Percentiles rank a stretch among this genome's conserved stretches.
These are phyloP conservation scores for Callorhinus ursinus DNA, from an alignment of 2,113 vertebrate genomes.

Conservation along the genomic window DNA sequence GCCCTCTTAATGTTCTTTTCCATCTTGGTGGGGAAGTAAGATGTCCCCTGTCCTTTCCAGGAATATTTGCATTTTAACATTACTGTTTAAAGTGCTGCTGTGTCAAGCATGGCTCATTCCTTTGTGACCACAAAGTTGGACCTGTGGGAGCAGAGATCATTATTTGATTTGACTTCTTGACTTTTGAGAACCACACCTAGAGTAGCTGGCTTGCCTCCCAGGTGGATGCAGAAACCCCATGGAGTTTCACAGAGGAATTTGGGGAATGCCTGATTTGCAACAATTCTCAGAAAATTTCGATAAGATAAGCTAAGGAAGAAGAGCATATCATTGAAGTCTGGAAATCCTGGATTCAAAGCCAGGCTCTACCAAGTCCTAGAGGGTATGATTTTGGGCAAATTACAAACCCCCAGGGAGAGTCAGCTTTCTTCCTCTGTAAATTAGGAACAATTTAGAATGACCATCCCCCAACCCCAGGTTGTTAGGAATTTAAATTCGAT, in stretches of 20 bases:
- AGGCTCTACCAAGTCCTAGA: background rate
- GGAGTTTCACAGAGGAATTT: background rate
- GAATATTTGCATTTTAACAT: background rate
- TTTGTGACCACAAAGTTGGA: background rate
- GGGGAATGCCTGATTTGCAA: background rate
- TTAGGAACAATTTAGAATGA: background rate
- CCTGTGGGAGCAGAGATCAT: background rate
- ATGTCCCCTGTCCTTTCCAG: background rate
- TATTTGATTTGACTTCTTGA: conserved; percentile 20
- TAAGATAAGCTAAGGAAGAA: background rate
- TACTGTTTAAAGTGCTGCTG: background rate
- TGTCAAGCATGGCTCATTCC: background rate
- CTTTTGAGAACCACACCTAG: conserved; percentile 10
- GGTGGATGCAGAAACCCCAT: background rate
- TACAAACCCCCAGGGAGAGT: background rate
- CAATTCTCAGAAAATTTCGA: background rate
- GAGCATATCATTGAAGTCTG: background rate
- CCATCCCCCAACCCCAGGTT: fast-evolving
- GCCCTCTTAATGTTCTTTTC: background rate
- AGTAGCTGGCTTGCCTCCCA: background rate
- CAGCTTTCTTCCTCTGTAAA: background rate
- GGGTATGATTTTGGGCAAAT: background rate
- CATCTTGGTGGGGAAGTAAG: background rate
- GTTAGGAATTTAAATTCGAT: background rate
- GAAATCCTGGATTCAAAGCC: background rate